A percentile compares a stretch with the other conserved stretches of the same genome.
Evolutionary conservation across 2,113 vertebrate genomes (phyloP).

Genomic region (Brachionichthys hirsutus): DNA sequence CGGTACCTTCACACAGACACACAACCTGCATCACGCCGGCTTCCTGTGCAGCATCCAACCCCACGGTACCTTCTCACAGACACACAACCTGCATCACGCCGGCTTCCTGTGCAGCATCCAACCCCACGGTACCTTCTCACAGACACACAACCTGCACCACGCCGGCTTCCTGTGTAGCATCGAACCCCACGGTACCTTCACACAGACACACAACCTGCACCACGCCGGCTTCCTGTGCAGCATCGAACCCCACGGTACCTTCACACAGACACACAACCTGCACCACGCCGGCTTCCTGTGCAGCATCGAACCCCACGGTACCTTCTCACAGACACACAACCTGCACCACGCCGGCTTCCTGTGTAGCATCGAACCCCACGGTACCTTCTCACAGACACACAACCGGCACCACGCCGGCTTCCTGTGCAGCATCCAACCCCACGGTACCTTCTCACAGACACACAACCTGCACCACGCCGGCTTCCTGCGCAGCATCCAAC

Average conservation of each 20-base stretch:
- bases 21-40: no score
- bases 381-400: conserved; percentile 43
- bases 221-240: no score
- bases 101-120: no score
- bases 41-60: neutral
- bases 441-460: no score
- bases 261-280: conserved; percentile 34
- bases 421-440: neutral
- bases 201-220: no score
- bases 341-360: conserved; percentile 18
- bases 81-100: no score
- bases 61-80: neutral
- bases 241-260: neutral
- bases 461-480: conserved; percentile 28
- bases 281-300: conserved; percentile 18
- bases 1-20: neutral
- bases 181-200: neutral
- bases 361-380: no score
- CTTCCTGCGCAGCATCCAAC: conserved; percentile 1
- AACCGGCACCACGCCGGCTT: conserved; percentile 27
- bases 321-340: conserved; percentile 43
- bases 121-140: neutral
- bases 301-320: no score
- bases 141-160: no score
- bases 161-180: no score